Base-by-base conservation (phyloP, 2,888 invertebrate genomes). In the Eupithecia vulgata region DNA sequence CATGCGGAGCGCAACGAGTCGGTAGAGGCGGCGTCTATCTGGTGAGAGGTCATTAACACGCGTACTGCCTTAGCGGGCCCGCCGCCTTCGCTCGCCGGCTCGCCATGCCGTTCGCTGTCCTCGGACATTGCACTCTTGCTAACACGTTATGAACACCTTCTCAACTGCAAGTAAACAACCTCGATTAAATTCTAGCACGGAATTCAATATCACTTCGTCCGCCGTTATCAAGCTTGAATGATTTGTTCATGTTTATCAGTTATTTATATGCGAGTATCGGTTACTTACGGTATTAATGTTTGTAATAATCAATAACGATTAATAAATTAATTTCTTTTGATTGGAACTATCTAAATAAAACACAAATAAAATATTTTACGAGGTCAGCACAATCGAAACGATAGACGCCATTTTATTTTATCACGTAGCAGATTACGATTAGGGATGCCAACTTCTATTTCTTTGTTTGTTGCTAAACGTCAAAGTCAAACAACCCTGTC, bases 1-100 rank as follows among this genome's bases (percentile, higher is more conserved):
- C 97, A 97, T 86, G 96, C 95, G 89, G 95, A 94, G 83, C 95
- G 95, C 89, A 97, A 95, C 84, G 96, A 96, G 82, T 96, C 95
- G 85, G 95, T 94, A 81, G 95, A 95, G 81, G 96, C 94, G 84
- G 94, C 94, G 85, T 96, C 95, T 87, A 96, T 91, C 86, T 96
- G 96, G 82, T 95, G 95, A 78, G 96, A 95, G 83, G 95, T 95
- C 89, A 97, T 92, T 84, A 95, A 92, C 87, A 96, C 95, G 81
- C 96, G 95, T 82, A 95, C 93, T 84, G 88, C 82, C 85, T 81
- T 95, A 91, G 83, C 94, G 93, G 80, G 95, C 93, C 90, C 95
- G 94, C 90, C 91, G 91, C 81, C 88, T 82, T 92, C 92, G 85
- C 86, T 89, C 88, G 90, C 89, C 87, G 90, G 84, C 88, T 93